Evolutionary conservation across 2,113 vertebrate species (phyloP), one percentile per base, ranked within the genome.

Genomic region (Nerophis ophidion): DNA sequence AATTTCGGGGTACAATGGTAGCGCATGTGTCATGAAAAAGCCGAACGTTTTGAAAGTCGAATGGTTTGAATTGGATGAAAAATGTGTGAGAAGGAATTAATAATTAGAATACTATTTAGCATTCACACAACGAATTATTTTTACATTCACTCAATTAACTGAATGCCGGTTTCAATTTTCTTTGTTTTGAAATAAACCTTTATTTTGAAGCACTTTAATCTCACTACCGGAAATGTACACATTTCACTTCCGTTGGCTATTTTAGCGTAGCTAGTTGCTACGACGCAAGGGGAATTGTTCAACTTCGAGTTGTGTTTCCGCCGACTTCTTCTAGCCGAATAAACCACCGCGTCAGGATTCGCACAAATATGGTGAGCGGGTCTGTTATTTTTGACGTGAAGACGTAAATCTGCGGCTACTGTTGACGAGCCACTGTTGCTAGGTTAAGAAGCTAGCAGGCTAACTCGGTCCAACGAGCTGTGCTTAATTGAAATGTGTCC

Each of bases 361-460:
- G 12, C 11, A 45, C 40, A 68, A 71, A 74, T 9, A 88, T 88
- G 86, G 86, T 86, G 70, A 78, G 74, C 5, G 2, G 35, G n/a
- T 16, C 4, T 45, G 56, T 57, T 48, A 1, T 45, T 57, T 61
- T 3, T 19, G 1, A 34, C 44, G 42, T 35, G 6, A 42, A 16
- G 4, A 13, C 2, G 4, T 35, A 10, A 51, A 61, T 46, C 17
- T 36, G 0, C 8, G 60, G 54, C 48, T 60, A 9, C 13, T 50
- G 55, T 33, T 52, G 71, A 60, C 48, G 42, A 12, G n/a, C 48
- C 47, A 49, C n/a, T n/a, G 14, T 3, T 63, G 81, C 68, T 77
- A 74, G 72, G 79, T 71, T 84, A 83, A 62, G 49, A 46, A 47
- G 69, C 60, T 53, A 19, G 47, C 34, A 55, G 11, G 61, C 60